phyloP scores from a whole-genome alignment of 2,888 invertebrate genomes.

The Apodemia duryi region DNA sequence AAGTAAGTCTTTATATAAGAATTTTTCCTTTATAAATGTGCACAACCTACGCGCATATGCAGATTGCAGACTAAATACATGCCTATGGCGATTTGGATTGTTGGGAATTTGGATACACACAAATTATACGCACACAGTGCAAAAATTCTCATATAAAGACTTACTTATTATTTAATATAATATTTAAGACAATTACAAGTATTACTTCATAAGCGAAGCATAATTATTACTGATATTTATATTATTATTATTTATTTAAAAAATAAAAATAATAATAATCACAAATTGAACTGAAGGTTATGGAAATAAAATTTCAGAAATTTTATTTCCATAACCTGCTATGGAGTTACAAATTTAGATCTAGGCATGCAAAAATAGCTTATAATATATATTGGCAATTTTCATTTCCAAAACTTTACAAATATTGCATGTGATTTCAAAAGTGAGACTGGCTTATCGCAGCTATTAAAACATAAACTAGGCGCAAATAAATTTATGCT shows the following conservation, averaged over 20 bases:
- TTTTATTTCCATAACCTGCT: no score
- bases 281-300: no score
- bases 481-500: neutral
- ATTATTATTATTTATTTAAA: neutral
- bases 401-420: neutral
- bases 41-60: neutral
- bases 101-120: neutral
- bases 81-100: neutral
- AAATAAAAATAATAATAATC: neutral
- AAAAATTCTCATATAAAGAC: neutral
- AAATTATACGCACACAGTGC: neutral
- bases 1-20: no score
- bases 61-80: conserved; percentile 8
- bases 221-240: neutral
- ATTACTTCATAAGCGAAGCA: conserved; percentile 1
- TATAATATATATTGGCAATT: neutral
- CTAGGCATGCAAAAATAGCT: neutral
- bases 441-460: neutral
- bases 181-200: neutral
- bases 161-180: neutral
- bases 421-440: neutral
- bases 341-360: neutral
- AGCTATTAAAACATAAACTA: neutral
- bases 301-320: neutral
- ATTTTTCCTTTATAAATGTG: neutral